Evolutionary conservation across 92 coral and sea anemone species (phyloP), one percentile per base, ranked within the genome.

Genomic region (Paragorgia papillata): DNA sequence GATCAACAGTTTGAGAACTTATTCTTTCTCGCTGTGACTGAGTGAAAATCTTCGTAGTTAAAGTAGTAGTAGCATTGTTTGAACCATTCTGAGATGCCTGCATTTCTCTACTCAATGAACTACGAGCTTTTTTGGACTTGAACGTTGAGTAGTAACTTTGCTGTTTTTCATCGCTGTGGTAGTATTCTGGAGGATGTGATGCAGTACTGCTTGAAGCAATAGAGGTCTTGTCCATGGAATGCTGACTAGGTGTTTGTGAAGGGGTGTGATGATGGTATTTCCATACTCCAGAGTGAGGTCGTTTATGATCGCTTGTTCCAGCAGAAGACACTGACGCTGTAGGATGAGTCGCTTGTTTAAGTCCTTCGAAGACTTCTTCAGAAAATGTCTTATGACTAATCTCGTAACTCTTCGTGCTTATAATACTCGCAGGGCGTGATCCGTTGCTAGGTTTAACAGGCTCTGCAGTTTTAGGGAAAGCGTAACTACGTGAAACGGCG

Each of bases 401-500:
- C 8, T 51, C 58, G 3, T 56, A 10, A 15, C 7, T 7, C 10
- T 28, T 22, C 3, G 62, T 13, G 62, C 62, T 56, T 7, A 2
- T 15, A 46, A 9, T 46, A 15, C n/a, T 46, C 2, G 4, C 10
- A 4, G 43, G 43, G 20, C n/a, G 7, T 5, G 8, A 3, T 17
- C 17, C 8, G 20, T 51, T 22, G 58, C n/a, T 17, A 17, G 5
- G 30, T 29, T 6, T 22, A 22, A 29, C 30, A 22, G 28, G 3
- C 9, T 56, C 31, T 6, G 50, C 57, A 8, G 61, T 55, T 28
- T 33, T 27, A 40, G 78, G 78, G 20, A 71, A 71, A 7, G 78
- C 78, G 18, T 71, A 54, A 41, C 78, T 71, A 10, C 51, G 57
- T 14, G 63, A 51, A 18, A 71, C 78, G 3, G 64, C 64, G 27